These are phyloP conservation scores for Nymphalis io DNA, from an alignment of 1,140 invertebrate genomes.

Conservation along the genomic window DNA sequence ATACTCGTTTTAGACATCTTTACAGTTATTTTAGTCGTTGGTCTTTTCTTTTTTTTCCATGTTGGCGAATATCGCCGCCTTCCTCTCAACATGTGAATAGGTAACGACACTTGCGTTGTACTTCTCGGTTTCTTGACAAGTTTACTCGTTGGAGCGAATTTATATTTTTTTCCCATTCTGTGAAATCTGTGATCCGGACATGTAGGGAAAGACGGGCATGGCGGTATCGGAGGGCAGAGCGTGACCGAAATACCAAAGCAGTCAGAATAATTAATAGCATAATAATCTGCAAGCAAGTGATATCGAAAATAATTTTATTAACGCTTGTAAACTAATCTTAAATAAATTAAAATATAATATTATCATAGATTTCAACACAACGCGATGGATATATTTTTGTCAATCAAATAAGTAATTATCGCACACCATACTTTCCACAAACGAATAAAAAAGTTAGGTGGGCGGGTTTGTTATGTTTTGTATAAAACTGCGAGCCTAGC, in stretches of 20 bases:
- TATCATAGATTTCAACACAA: no score
- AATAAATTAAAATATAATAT: no score
- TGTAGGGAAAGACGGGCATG: conserved; percentile 39
- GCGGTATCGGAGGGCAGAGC: conserved; percentile 35
- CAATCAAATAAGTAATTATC: no score
- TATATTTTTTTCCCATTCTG: conserved; percentile 41
- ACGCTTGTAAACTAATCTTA: no score
- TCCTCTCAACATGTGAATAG: conserved; percentile 39
- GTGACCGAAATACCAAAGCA: conserved; percentile 42
- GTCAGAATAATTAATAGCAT: conserved; percentile 51
- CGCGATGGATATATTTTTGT: no score
- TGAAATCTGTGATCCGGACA: conserved; percentile 41
- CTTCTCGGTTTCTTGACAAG: conserved; percentile 22
- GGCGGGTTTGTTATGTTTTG: no score
- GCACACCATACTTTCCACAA: no score
- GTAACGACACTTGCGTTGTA: conserved; percentile 30
- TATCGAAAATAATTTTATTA: neutral
- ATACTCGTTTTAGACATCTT: neutral
- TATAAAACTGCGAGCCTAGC: no score
- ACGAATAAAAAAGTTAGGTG: no score
- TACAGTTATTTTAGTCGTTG: conserved; percentile 12
- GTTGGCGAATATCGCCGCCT: conserved; percentile 44
- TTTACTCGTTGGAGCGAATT: conserved; percentile 25
- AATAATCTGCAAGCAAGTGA: conserved; percentile 46
- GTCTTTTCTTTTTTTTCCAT: conserved; percentile 30